Conservation (phyloP, 2,797 vertebrate genomes). For the Lutjanus campechanus region DNA sequence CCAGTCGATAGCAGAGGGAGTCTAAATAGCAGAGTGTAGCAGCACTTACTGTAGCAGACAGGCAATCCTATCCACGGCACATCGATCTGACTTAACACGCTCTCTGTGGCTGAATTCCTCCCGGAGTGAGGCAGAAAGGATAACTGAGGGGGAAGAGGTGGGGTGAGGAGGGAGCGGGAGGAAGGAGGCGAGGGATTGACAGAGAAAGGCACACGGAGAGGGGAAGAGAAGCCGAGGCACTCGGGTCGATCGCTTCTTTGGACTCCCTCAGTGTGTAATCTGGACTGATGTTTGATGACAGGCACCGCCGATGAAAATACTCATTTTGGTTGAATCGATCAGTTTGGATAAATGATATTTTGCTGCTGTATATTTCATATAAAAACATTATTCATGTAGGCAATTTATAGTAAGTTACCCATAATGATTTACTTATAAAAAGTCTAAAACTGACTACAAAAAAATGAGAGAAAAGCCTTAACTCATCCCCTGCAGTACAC, state of each 20-base stretch:
- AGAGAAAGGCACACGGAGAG: slow-evolving; percentile 33
- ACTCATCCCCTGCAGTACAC: too few species aligned
- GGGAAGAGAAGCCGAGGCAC: slow-evolving; percentile 25
- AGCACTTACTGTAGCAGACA: slow-evolving; percentile 55
- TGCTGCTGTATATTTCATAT: not conserved
- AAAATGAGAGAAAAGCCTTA: too few species aligned
- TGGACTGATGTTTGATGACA: slow-evolving; percentile 28
- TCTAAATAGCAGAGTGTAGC: slow-evolving; percentile 43
- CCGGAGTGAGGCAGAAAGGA: slow-evolving; percentile 32
- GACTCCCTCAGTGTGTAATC: slow-evolving; percentile 42
- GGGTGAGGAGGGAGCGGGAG: not conserved
- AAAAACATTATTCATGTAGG: not conserved
- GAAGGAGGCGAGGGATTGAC: slow-evolving; percentile 28
- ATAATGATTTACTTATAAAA: not conserved
- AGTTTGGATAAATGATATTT: not conserved
- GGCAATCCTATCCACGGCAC: slow-evolving; percentile 33
- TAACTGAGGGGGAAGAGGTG: slow-evolving; percentile 4
- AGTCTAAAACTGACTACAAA: too few species aligned
- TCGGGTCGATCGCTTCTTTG: slow-evolving; percentile 23
- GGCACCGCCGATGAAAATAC: slow-evolving; percentile 3
- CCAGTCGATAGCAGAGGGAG: slow-evolving; percentile 59
- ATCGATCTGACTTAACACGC: slow-evolving; percentile 55
- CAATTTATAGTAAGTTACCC: not conserved
- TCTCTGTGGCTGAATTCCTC: slow-evolving; percentile 36
- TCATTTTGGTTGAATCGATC: not conserved